Evolutionary conservation across 2,113 vertebrate genomes (phyloP).

Genomic region (Mohoua ochrocephala): DNA sequence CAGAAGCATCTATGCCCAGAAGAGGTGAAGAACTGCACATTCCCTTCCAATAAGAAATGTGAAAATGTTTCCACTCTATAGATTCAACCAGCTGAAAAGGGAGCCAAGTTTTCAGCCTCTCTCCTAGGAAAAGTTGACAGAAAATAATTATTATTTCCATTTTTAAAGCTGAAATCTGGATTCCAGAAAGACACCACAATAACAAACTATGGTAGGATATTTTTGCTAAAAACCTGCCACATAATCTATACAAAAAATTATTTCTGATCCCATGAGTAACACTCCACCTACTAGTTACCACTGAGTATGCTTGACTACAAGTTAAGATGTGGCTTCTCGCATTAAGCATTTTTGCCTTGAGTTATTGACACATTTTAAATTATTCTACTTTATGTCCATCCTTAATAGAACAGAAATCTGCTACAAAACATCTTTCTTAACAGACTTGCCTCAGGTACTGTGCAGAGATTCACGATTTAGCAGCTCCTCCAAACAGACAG

Average conservation of each 20-base stretch:
- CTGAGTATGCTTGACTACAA: neutral
- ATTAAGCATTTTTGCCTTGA: slow-evolving; percentile 66
- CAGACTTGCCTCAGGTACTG: slow-evolving; percentile 62
- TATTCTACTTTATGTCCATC: slow-evolving; percentile 67
- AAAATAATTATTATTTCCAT: neutral
- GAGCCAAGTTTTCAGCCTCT: neutral
- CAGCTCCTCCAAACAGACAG: slow-evolving; percentile 57
- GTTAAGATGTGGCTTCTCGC: slow-evolving; percentile 24
- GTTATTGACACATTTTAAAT: slow-evolving; percentile 73
- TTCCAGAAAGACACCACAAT: neutral
- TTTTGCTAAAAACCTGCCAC: neutral
- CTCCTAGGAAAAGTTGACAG: neutral
- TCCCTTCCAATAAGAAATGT: neutral
- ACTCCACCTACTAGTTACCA: neutral
- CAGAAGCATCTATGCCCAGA: neutral
- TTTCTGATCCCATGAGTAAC: neutral
- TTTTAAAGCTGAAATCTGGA: neutral
- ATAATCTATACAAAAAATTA: neutral
- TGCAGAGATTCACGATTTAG: slow-evolving; percentile 59
- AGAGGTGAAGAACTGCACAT: neutral
- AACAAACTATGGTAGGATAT: neutral
- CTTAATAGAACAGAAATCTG: slow-evolving; percentile 68
- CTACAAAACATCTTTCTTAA: slow-evolving; percentile 72
- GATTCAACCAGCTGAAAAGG: neutral
- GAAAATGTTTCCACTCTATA: neutral